Evolutionary conservation across 2,888 invertebrate genomes (phyloP).

Genomic region (Torymus texanus): DNA sequence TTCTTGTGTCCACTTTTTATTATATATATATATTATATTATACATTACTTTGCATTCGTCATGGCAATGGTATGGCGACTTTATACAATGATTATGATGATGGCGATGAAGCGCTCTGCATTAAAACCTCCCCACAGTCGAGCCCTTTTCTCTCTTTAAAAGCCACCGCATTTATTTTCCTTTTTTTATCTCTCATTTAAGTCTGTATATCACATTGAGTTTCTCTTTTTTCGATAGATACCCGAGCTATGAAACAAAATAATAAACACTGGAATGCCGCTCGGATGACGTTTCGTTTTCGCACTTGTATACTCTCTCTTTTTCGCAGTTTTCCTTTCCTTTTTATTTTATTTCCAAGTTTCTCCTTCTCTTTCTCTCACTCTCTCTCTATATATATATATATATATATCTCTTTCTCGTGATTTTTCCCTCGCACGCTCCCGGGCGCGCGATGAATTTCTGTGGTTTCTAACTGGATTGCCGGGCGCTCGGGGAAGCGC

Average conservation of each 20-base stretch:
- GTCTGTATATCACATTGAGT: background rate
- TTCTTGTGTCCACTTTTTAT: conserved; percentile 54
- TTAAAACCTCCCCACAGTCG: conserved; percentile 11
- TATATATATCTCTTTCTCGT: background rate
- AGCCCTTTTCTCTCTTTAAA: background rate
- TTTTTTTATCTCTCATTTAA: conserved; percentile 1
- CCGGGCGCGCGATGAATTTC: background rate
- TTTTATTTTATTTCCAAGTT: background rate
- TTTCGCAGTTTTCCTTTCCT: conserved; percentile 53
- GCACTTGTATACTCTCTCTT: too few species aligned
- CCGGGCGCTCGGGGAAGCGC: background rate
- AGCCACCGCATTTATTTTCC: conserved; percentile 8
- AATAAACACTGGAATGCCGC: conserved; percentile 62
- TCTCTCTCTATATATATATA: background rate
- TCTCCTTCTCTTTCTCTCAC: background rate
- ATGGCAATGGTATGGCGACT: conserved; percentile 59
- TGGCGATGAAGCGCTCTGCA: conserved; percentile 56
- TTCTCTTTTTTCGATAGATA: conserved; percentile 40
- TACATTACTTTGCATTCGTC: conserved; percentile 64
- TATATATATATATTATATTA: conserved; percentile 57
- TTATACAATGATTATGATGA: conserved; percentile 59
- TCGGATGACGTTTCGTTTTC: conserved; percentile 65
- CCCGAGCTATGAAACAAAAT: conserved; percentile 33
- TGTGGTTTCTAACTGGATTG: background rate
- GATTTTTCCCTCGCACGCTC: background rate